These are phyloP conservation scores for Psettodes erumei DNA, from an alignment of 2,113 vertebrate species.

Conservation along the genomic window DNA sequence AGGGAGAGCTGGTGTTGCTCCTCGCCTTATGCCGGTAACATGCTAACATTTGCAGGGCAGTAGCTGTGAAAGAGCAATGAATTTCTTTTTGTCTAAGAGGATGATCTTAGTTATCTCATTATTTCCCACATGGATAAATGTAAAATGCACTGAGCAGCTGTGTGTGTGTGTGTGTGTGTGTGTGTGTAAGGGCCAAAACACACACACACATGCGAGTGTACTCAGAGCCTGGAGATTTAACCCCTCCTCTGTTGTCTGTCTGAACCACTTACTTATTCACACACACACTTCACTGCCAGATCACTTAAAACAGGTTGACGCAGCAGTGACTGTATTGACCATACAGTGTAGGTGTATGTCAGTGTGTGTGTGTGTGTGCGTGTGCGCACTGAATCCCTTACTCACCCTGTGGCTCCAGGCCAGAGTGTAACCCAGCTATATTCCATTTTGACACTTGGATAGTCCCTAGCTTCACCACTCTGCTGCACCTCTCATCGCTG, in stretches of 20 bases:
- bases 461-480: slow-evolving; percentile 65
- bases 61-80: slow-evolving; percentile 49
- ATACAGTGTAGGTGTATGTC: slow-evolving; percentile 33
- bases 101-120: slow-evolving; percentile 63
- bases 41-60: slow-evolving; percentile 50
- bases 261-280: not conserved
- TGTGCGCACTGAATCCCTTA: slow-evolving; percentile 38
- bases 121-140: slow-evolving; percentile 62
- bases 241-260: slow-evolving; percentile 8
- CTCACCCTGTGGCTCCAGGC: slow-evolving; percentile 65
- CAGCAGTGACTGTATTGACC: slow-evolving; percentile 60
- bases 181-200: slow-evolving; percentile 29
- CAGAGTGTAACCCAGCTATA: slow-evolving; percentile 67
- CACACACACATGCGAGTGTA: not conserved
- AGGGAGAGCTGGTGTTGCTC: slow-evolving; percentile 34
- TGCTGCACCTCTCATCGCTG: slow-evolving; percentile 61
- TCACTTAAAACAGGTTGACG: slow-evolving; percentile 41
- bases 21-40: slow-evolving; percentile 51
- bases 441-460: slow-evolving; percentile 73
- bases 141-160: slow-evolving; percentile 46
- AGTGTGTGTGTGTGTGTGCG: slow-evolving; percentile 21
- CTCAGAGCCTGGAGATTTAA: slow-evolving; percentile 22
- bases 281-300: slow-evolving; percentile 1
- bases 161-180: too few relatives aligned
- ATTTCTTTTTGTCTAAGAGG: slow-evolving; percentile 52